Evolutionary conservation across 2,797 vertebrate species (phyloP), one percentile per base, ranked within the genome.

Genomic region (Cuculus canorus): DNA sequence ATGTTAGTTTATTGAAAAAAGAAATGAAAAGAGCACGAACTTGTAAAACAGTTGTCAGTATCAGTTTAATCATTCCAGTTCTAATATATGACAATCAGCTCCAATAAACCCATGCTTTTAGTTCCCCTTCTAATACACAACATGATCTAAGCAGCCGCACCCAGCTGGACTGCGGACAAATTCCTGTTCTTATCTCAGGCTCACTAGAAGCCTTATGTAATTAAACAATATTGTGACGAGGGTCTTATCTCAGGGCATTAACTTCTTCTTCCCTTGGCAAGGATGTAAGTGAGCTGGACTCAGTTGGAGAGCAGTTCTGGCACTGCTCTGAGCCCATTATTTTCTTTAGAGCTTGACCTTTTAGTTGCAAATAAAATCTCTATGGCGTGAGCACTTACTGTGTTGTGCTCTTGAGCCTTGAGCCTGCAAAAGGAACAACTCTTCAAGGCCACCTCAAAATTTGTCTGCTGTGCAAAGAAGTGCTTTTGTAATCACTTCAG

Each of bases 101-200:
- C 39, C 4, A 88, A 86, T 93, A 90, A 96, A 90, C 79, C 59
- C 47, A 3, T 81, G 88, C 91, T 93, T 86, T 82, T 76, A 86
- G 81, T 71, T 70, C 91, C 87, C 82, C 50, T 48, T 91, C 87
- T 85, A 94, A 73, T 84, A 91, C 79, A 87, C 72, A 87, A 68
- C 71, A 88, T 95, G 89, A 95, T 76, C 91, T 96, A 91, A 97
- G 93, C 91, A 86, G 95, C 96, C 96, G 35, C 95, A 90, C 94
- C 96, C 96, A 88, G 88, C 91, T 96, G 95, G 95, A 95, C 71
- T 69, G 48, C 1, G 25, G 88, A 93, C 96, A 97, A 95, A 97
- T 97, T 97, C 96, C 97, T 94, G 96, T 61, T 85, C 96, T 97
- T 97, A 97, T 97, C 96, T 93, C 52, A 87, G 65, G 56, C 90